Base-by-base conservation (phyloP, 2,888 invertebrate genomes). In the Chrysolina oricalcia region DNA sequence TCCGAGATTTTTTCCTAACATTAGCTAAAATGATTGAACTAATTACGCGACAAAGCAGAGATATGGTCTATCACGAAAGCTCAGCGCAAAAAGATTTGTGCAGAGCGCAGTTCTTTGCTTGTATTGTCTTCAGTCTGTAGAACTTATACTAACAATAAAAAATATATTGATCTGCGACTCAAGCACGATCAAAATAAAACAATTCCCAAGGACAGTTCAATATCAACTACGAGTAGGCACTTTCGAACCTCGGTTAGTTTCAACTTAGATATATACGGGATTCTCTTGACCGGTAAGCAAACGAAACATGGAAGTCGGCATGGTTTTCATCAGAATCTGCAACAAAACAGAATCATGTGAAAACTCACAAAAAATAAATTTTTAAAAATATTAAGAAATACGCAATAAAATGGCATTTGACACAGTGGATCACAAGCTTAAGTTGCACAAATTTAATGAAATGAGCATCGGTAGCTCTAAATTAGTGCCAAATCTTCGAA, bases 261-360 rank as follows among this genome's bases (percentile, higher is more conserved):
- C 80, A 81, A 81, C 83, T 91, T 95, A 99, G 91, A 99, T 98
- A 91, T 98, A 99, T 90, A 98, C 96, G 83, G 99, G 99, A 89
- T 97, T 97, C 91, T 99, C 99, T 91, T 99, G 99, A 77, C 99
- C 99, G 83, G 99, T 99, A 87, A 99, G 92, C 88, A 99, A 92
- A 86, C 99, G 94, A 92, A 98, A 99, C 98, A 99, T 99, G 81
- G 99, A 99, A 82, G 99, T 99, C 85, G 99, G 99, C 99, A 99
- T 99, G 77, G 99, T 99, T 91, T 99, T 99, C 99, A 99, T 99
- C 85, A 98, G 93, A 85, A 99, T 99, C 98, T 98, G 92, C 43
- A 92, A 91, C 56, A 67, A 53, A 67, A 77, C 15, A 46, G 48
- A 48, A 13, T 6, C 8, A 35, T 27, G 2, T 3, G 5, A n/a